A percentile compares a stretch with the other conserved stretches of the same genome.
Evolutionary conservation across 2,888 invertebrate species (phyloP).

Genomic region (Polydrusus cervinus): DNA sequence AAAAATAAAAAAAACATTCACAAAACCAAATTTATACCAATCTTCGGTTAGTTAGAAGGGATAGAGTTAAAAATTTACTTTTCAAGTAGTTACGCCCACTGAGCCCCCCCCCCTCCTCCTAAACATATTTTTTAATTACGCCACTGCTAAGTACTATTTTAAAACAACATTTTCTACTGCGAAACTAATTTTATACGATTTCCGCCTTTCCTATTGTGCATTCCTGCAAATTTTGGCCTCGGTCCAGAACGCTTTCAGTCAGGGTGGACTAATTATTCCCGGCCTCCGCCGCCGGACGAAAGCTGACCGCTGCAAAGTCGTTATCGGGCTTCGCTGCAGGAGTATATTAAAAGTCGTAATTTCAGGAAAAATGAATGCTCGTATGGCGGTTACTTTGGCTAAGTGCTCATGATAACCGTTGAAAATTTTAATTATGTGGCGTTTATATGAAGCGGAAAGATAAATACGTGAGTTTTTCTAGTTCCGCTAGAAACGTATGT

Average conservation of each 20-base stretch:
- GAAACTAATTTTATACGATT: background rate
- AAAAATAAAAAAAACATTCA: too few species aligned
- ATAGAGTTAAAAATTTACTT: too few species aligned
- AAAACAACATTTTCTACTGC: background rate
- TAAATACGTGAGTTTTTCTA: background rate
- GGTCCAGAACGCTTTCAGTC: slow-evolving; percentile 9
- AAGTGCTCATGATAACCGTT: background rate
- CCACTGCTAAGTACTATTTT: background rate
- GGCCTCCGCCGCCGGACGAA: slow-evolving; percentile 13
- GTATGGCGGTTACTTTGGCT: slow-evolving; percentile 20
- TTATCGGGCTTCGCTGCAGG: slow-evolving; percentile 13
- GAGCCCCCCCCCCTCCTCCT: too few species aligned
- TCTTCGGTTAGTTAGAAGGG: too few species aligned
- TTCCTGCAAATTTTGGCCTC: slow-evolving; percentile 15
- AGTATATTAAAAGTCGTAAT: slow-evolving; percentile 29
- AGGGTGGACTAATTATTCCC: slow-evolving; percentile 26
- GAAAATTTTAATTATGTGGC: slow-evolving; percentile 5
- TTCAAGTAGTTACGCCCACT: too few species aligned
- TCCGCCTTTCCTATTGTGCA: background rate
- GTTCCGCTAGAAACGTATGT: too few species aligned
- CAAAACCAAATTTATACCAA: too few species aligned
- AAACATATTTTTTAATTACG: too few species aligned
- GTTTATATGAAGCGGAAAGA: slow-evolving; percentile 12
- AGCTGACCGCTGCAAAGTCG: slow-evolving; percentile 26
- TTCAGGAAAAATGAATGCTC: slow-evolving; percentile 5